These are phyloP conservation scores for Callionymus lyra DNA, from an alignment of 2,113 vertebrate genomes.

Conservation along the genomic window DNA sequence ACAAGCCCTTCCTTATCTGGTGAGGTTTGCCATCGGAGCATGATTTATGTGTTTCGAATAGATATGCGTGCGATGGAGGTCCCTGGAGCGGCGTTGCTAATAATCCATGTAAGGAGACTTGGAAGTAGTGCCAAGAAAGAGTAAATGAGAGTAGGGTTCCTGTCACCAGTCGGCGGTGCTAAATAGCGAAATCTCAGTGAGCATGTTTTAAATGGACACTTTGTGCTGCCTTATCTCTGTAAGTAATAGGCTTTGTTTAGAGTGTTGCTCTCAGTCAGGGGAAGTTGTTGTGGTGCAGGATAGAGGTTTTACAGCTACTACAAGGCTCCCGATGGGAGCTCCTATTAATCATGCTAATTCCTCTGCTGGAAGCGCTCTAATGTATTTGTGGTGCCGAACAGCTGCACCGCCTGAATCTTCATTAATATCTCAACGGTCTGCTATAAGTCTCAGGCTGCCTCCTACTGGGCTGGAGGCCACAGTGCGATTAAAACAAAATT, in stretches of 20 bases:
- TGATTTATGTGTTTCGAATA: constrained; percentile 55
- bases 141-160: constrained; percentile 30
- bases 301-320: constrained; percentile 11
- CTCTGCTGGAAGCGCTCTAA: constrained; percentile 7
- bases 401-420: constrained; percentile 6
- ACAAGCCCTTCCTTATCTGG: constrained; percentile 16
- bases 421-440: constrained; percentile 8
- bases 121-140: constrained; percentile 38
- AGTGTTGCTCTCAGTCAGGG: not conserved
- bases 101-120: constrained; percentile 53
- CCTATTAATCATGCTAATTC: constrained; percentile 34
- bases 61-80: constrained; percentile 40
- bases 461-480: constrained; percentile 27
- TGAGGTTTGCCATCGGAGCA: constrained; percentile 38
- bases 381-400: constrained; percentile 19
- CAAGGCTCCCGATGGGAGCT: constrained; percentile 17
- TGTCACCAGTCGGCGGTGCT: constrained; percentile 25
- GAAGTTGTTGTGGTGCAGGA: not conserved
- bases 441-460: constrained; percentile 10
- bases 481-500: too few species aligned
- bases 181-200: constrained; percentile 21
- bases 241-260: too few species aligned
- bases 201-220: constrained; percentile 4
- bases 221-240: constrained; percentile 1
- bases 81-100: constrained; percentile 51